phyloP scores from a whole-genome alignment of 2,113 vertebrate species.

The Pelmatolapia mariae region DNA sequence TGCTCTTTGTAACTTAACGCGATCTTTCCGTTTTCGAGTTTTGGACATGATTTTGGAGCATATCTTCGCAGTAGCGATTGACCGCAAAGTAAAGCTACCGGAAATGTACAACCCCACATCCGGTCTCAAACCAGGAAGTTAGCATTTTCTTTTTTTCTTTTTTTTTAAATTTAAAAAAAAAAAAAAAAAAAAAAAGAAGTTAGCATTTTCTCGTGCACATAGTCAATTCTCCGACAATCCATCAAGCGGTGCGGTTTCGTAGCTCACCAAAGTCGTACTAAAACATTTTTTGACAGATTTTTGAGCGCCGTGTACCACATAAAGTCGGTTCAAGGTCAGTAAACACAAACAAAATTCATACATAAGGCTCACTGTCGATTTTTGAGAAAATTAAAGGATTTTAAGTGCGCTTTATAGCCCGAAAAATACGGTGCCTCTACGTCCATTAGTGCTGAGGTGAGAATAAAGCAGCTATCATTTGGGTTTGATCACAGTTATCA shows the following conservation, averaged over 20 bases:
- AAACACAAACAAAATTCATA: neutral
- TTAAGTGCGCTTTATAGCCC: neutral
- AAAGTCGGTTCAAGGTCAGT: neutral
- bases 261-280: neutral
- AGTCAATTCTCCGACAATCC: neutral
- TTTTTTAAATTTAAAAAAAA: too few species aligned
- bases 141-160: too few species aligned
- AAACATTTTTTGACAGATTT: neutral
- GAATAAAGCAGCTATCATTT: neutral
- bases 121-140: too few species aligned
- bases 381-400: neutral
- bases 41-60: too few species aligned
- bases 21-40: too few species aligned
- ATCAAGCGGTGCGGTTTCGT: neutral
- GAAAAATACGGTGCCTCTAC: neutral
- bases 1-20: too few species aligned
- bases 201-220: too few species aligned
- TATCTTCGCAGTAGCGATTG: too few species aligned
- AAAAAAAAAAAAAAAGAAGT: too few species aligned
- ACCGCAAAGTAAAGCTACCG: too few species aligned
- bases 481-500: neutral
- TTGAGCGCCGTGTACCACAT: neutral
- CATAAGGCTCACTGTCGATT: neutral
- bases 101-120: too few species aligned
- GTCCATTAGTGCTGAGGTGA: neutral